Percentiles rank a stretch among this genome's conserved stretches.
Evolutionary conservation across 2,888 invertebrate species (phyloP).

Genomic region (Rhorus exstirpatorius): DNA sequence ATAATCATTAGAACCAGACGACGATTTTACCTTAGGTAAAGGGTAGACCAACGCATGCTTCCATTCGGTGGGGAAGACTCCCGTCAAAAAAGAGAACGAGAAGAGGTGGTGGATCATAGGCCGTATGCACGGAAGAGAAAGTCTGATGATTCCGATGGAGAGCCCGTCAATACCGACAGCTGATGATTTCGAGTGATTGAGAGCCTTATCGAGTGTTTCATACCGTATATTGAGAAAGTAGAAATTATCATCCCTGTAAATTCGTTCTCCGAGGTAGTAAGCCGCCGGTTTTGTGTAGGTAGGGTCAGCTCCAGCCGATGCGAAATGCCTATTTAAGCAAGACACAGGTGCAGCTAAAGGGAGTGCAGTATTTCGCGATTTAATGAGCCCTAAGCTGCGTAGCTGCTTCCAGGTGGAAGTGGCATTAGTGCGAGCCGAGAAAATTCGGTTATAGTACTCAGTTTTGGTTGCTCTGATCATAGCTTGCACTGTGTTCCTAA

Average conservation of each 20-base stretch:
- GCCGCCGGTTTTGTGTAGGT: background rate
- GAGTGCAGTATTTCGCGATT: background rate
- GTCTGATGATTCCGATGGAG: background rate
- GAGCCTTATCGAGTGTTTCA: constrained; percentile 3
- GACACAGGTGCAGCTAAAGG: background rate
- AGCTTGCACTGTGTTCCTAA: constrained; percentile 13
- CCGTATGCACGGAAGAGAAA: constrained; percentile 17
- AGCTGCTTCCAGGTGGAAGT: constrained; percentile 17
- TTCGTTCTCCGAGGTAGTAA: constrained; percentile 14
- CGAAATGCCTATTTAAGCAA: constrained; percentile 2
- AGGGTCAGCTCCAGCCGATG: background rate
- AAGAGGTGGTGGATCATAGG: constrained; percentile 33
- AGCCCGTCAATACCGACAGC: background rate
- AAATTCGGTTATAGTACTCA: constrained; percentile 14
- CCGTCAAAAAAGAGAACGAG: background rate
- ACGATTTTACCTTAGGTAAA: background rate
- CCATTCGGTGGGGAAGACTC: background rate
- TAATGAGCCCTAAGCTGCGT: constrained; percentile 11
- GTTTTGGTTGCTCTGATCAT: constrained; percentile 10
- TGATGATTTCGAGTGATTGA: background rate
- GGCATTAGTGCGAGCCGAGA: background rate
- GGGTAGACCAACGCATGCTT: constrained; percentile 6
- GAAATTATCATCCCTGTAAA: constrained; percentile 31
- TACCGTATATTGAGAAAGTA: constrained; percentile 9
- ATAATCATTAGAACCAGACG: constrained; percentile 22